phyloP scores from a whole-genome alignment of 2,888 invertebrate genomes.

The Labia minor region DNA sequence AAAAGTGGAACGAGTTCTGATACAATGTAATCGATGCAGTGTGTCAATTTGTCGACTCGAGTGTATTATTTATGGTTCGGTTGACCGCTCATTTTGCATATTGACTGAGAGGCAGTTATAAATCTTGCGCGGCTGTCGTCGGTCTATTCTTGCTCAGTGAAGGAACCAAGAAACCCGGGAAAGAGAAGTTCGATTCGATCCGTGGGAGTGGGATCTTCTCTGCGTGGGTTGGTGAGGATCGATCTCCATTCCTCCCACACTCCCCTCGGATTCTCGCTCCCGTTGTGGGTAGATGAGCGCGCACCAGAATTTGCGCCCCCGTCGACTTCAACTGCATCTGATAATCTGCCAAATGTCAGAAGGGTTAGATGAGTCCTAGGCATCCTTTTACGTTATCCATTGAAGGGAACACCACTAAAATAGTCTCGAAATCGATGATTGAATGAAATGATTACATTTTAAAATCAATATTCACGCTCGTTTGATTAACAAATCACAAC shows the following conservation, averaged over 20 bases:
- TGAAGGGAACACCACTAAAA: background rate
- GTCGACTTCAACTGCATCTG: background rate
- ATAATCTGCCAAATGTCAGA: constrained; percentile 5
- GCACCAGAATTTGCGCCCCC: background rate
- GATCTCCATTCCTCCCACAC: background rate
- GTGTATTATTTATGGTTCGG: no score
- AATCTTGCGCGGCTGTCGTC: background rate
- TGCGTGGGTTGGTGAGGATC: background rate
- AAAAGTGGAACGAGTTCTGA: no score
- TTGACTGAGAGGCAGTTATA: background rate
- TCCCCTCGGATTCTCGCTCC: background rate
- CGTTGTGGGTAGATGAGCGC: background rate
- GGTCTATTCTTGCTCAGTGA: no score
- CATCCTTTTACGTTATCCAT: background rate
- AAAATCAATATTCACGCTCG: no score
- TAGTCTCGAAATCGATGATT: background rate
- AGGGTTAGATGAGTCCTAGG: background rate
- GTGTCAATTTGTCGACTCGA: no score
- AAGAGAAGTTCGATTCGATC: background rate
- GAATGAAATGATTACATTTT: background rate
- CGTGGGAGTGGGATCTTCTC: background rate
- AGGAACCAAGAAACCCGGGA: background rate
- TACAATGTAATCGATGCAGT: no score
- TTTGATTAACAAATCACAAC: no score
- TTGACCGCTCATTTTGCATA: background rate